A percentile compares a stretch with the other conserved stretches of the same genome.
phyloP scores from a whole-genome alignment of 2,113 vertebrate species.

The Neotragus pygmaeus region DNA sequence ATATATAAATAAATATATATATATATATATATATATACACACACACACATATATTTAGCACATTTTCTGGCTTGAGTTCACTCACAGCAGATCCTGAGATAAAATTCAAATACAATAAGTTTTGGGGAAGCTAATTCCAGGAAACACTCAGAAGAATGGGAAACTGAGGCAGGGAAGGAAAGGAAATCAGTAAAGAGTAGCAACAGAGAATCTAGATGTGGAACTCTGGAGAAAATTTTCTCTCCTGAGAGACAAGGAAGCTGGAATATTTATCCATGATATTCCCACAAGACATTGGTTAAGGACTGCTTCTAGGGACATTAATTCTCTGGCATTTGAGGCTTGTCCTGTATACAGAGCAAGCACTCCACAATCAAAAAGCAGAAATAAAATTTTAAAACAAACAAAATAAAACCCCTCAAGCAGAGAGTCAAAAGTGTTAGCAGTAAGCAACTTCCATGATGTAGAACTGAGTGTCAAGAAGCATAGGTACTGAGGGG shows the following conservation, averaged over 20 bases:
- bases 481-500: not conserved
- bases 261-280: not conserved
- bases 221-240: not conserved
- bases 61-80: conserved; percentile 15
- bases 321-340: not conserved
- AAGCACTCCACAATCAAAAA: not conserved
- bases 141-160: not conserved
- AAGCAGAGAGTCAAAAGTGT: not conserved
- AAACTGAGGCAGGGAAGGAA: not conserved
- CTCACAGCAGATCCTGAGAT: not conserved
- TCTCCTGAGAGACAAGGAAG: not conserved
- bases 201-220: not conserved
- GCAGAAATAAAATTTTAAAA: not conserved
- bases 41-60: not conserved
- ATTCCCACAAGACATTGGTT: not conserved
- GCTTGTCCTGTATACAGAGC: not conserved
- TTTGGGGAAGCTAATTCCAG: not conserved
- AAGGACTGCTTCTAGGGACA: not conserved
- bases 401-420: not conserved
- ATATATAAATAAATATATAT: not conserved
- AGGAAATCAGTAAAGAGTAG: not conserved
- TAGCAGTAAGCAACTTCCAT: not conserved
- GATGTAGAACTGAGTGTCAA: not conserved
- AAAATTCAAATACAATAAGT: conserved; percentile 4
- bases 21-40: not conserved